Evolutionary conservation across 1,140 invertebrate species (phyloP).

Genomic region (Argopecten irradians): DNA sequence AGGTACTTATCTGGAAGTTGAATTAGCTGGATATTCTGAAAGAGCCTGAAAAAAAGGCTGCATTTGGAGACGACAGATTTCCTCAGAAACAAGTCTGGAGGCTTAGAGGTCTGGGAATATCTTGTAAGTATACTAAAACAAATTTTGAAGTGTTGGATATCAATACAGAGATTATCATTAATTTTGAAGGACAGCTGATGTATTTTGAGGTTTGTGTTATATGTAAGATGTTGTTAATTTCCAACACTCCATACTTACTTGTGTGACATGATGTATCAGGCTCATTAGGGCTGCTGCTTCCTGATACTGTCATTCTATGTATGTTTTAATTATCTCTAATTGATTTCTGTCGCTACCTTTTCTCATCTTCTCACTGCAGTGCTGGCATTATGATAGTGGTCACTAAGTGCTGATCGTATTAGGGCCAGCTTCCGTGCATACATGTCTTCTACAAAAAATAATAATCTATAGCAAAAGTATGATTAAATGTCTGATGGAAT

Average conservation of each 20-base stretch:
- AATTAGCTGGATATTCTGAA: too few species aligned
- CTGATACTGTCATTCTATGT: background rate
- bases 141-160: background rate
- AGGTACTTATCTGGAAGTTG: background rate
- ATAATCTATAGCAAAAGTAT: background rate
- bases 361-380: background rate
- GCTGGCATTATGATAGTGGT: background rate
- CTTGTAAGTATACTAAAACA: background rate
- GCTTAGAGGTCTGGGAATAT: background rate
- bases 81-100: background rate
- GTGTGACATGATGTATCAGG: constrained; percentile 1
- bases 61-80: background rate
- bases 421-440: background rate
- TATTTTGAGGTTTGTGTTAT: background rate
- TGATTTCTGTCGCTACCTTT: constrained; percentile 6
- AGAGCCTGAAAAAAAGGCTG: too few species aligned
- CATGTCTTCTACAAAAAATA: constrained; percentile 19
- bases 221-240: background rate
- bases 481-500: background rate
- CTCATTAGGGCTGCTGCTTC: background rate
- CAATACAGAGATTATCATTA: background rate
- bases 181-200: background rate
- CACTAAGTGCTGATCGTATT: constrained; percentile 10
- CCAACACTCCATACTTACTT: background rate
- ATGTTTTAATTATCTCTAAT: constrained; percentile 23